phyloP scores from a whole-genome alignment of 30 jellyfish, hydroid and myxozoan genomes.

The Pseudorhiza aurosa region DNA sequence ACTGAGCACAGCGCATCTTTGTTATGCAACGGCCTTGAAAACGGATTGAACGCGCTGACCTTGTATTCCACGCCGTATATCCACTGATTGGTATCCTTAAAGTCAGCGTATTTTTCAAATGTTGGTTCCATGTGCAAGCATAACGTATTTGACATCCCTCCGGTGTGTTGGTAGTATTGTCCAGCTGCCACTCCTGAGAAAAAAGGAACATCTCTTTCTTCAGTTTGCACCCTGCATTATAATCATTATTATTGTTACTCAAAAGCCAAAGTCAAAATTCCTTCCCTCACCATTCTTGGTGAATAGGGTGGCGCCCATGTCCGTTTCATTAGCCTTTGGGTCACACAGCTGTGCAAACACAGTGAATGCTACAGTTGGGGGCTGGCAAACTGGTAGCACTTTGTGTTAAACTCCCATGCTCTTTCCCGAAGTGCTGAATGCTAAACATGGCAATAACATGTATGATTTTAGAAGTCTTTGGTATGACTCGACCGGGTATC shows the following conservation, averaged over 20 bases:
- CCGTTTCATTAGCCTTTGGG: no score
- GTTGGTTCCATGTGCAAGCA: constrained; percentile 83
- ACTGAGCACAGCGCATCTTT: constrained; percentile 85
- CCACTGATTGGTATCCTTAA: constrained; percentile 28
- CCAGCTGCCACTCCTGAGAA: constrained; percentile 80
- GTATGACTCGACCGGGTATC: no score
- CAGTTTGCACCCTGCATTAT: not conserved
- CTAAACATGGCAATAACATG: no score
- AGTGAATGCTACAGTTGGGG: no score
- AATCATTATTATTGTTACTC: not conserved
- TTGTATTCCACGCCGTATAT: constrained; percentile 87
- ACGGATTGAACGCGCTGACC: constrained; percentile 33
- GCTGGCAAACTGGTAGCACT: not conserved
- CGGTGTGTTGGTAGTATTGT: constrained; percentile 72
- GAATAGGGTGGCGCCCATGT: no score
- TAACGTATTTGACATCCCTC: constrained; percentile 94
- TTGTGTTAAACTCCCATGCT: no score
- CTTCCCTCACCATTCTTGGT: no score
- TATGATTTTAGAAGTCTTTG: no score
- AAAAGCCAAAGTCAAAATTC: not conserved
- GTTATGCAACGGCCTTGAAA: constrained; percentile 22
- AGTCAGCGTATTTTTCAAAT: constrained; percentile 49
- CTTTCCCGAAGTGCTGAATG: no score
- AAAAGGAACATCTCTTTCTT: not conserved
- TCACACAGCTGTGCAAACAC: no score